phyloP scores from a whole-genome alignment of 2,113 vertebrate species.

The Piprites chloris region DNA sequence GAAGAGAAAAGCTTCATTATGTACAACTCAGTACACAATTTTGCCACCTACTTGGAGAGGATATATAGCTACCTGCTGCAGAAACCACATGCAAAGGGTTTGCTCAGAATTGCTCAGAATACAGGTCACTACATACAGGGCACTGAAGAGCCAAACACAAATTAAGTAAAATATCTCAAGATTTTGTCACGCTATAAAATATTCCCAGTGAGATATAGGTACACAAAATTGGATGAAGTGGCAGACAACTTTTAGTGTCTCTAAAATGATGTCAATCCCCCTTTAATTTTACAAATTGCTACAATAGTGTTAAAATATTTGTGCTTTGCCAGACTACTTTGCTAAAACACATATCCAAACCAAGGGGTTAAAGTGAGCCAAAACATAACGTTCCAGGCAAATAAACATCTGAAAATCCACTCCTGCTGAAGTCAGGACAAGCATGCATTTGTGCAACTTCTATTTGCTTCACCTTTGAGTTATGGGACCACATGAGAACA shows the following conservation, averaged over 20 bases:
- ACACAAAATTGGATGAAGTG: background rate
- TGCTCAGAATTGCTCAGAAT: background rate
- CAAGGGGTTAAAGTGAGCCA: conserved; percentile 36
- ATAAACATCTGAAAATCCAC: conserved; percentile 44
- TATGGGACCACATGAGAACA: conserved; percentile 44
- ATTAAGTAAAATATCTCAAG: background rate
- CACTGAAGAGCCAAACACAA: background rate
- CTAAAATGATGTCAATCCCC: rapidly evolving
- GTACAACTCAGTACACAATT: conserved; percentile 38
- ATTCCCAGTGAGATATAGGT: background rate
- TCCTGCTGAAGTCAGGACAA: conserved; percentile 16
- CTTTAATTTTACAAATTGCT: background rate
- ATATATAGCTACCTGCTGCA: background rate
- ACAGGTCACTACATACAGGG: background rate
- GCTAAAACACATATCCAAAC: conserved; percentile 5
- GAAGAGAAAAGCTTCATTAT: conserved; percentile 57
- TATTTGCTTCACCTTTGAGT: conserved; percentile 64
- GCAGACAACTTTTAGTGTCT: background rate
- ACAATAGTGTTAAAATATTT: background rate
- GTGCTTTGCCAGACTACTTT: background rate
- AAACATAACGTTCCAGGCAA: conserved; percentile 43
- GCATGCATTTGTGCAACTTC: conserved; percentile 58
- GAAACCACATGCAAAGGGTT: background rate
- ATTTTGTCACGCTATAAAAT: background rate
- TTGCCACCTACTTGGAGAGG: conserved; percentile 53